A percentile compares a stretch with the other conserved stretches of the same genome.
Evolutionary conservation across 2,113 vertebrate genomes (phyloP).

Genomic region (Promerops cafer): DNA sequence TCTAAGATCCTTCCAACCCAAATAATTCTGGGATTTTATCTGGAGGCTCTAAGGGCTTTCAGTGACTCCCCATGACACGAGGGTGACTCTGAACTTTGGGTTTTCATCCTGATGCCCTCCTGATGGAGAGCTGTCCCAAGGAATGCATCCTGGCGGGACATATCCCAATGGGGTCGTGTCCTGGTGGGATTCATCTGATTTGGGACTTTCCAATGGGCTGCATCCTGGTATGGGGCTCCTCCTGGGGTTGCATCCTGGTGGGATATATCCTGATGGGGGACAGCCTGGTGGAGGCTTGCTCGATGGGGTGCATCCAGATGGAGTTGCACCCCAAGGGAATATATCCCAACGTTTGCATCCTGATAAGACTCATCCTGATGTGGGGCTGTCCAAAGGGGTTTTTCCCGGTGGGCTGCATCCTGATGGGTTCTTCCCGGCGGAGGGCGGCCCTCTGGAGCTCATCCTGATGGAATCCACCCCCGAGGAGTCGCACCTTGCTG

Average conservation of each 20-base stretch:
- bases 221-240: too few relatives aligned
- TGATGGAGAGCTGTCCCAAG: not conserved
- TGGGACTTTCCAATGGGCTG: not conserved
- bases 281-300: fast-evolving
- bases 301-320: fast-evolving
- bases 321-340: not conserved
- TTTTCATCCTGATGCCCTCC: not conserved
- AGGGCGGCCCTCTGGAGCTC: not conserved
- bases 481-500: fast-evolving
- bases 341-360: not conserved
- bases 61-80: not conserved
- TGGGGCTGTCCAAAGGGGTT: not conserved
- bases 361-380: fast-evolving
- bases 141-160: fast-evolving
- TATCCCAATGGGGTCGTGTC: fast-evolving
- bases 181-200: not conserved
- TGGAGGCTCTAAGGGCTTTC: not conserved
- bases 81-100: not conserved
- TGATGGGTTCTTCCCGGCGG: fast-evolving
- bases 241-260: too few relatives aligned
- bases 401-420: not conserved
- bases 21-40: not conserved
- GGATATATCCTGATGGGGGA: not conserved
- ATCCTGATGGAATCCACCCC: not conserved
- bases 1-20: not conserved